Conservation (phyloP, 2,888 invertebrate genomes). For the Aspidiotus rigidus region DNA sequence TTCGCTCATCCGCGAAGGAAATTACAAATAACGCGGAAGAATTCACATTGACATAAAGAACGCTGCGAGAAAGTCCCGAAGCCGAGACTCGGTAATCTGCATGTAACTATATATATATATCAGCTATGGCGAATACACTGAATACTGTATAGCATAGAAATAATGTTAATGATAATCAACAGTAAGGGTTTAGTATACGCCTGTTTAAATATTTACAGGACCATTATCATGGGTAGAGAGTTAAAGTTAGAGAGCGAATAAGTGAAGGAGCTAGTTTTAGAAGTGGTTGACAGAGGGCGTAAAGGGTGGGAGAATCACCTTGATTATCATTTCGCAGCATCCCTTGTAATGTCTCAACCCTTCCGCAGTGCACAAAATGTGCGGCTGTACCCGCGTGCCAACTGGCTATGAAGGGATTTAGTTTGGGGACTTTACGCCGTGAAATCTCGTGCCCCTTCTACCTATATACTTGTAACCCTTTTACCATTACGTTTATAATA, state of each 20-base stretch:
- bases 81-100: background rate
- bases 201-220: constrained; percentile 33
- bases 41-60: background rate
- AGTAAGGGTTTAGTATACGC: constrained; percentile 34
- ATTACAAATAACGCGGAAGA: constrained; percentile 1
- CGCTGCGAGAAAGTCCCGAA: constrained; percentile 4
- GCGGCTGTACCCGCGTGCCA: constrained; percentile 28
- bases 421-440: constrained; percentile 33
- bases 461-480: constrained; percentile 27
- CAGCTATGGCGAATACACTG: constrained; percentile 13
- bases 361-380: constrained; percentile 22
- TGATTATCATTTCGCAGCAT: constrained; percentile 33
- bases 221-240: constrained; percentile 33
- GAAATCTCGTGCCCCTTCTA: constrained; percentile 29
- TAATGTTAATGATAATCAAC: constrained; percentile 34
- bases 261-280: constrained; percentile 33
- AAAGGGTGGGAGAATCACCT: constrained; percentile 33
- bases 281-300: constrained; percentile 34
- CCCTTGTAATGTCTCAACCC: constrained; percentile 33
- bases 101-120: constrained; percentile 6
- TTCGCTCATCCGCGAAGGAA: background rate
- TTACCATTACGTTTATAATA: constrained; percentile 30
- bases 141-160: constrained; percentile 30
- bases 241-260: constrained; percentile 34
- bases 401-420: constrained; percentile 33